phyloP scores from a whole-genome alignment of 2,888 invertebrate genomes.

The Xanthia icteritia region DNA sequence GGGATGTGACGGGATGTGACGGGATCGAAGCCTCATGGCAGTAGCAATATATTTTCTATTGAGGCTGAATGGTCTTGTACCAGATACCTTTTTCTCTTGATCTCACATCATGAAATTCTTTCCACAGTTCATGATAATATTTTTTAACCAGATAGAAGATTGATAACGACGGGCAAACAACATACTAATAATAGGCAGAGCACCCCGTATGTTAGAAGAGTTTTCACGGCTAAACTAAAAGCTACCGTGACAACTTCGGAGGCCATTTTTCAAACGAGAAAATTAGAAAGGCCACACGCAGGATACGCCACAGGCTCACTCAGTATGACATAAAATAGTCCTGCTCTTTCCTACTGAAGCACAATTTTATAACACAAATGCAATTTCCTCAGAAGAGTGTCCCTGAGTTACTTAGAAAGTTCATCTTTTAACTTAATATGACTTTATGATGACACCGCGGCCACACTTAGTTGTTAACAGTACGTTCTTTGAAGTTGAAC shows the following conservation, averaged over 20 bases:
- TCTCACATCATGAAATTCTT: no score
- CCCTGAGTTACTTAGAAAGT: slow-evolving; percentile 32
- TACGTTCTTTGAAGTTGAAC: slow-evolving; percentile 28
- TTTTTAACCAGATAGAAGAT: neutral
- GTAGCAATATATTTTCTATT: no score
- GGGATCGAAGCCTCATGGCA: no score
- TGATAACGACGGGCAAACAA: neutral
- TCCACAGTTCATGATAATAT: no score
- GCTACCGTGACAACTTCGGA: neutral
- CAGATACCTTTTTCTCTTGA: no score
- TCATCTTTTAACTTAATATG: slow-evolving; percentile 40
- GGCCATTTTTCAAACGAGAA: neutral
- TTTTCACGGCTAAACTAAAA: neutral
- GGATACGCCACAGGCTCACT: neutral
- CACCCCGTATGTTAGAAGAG: neutral
- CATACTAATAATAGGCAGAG: neutral
- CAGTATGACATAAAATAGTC: neutral
- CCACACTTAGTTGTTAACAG: slow-evolving; percentile 27
- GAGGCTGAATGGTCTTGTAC: no score
- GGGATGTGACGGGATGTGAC: no score
- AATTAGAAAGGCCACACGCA: neutral
- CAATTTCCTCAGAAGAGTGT: slow-evolving; percentile 42
- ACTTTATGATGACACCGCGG: slow-evolving; percentile 35
- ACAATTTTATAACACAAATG: slow-evolving; percentile 37
- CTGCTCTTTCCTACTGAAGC: slow-evolving; percentile 7